Conservation (phyloP, 2,888 invertebrate species). For the Drosophila recens region DNA sequence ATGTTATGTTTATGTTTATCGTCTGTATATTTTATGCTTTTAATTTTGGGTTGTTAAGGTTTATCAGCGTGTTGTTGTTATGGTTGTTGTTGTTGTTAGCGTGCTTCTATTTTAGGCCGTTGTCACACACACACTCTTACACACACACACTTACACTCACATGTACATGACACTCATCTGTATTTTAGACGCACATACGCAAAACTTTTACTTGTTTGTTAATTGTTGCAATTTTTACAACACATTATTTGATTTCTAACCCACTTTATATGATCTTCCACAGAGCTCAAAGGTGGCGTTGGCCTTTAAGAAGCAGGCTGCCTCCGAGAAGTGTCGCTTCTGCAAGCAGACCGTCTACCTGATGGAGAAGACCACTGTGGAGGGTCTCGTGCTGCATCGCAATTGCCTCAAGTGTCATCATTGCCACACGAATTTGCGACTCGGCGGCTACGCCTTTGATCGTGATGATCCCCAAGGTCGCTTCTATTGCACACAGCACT, state of each 20-base stretch:
- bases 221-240: conserved; percentile 5
- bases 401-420: conserved; percentile 97
- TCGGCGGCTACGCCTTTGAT: conserved; percentile 91
- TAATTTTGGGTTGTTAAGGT: conserved; percentile 31
- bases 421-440: conserved; percentile 93
- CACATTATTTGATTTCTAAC: conserved; percentile 12
- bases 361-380: conserved; percentile 95
- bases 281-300: conserved; percentile 88
- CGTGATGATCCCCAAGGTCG: conserved; percentile 89
- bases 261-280: background rate
- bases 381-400: conserved; percentile 95
- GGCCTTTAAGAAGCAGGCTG: conserved; percentile 88
- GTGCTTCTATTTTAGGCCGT: conserved; percentile 58
- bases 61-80: conserved; percentile 30
- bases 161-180: conserved; percentile 49
- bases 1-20: conserved; percentile 24
- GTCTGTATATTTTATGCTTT: conserved; percentile 39
- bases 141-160: no score
- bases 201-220: conserved; percentile 14
- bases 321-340: conserved; percentile 93
- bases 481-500: conserved; percentile 92
- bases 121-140: conserved; percentile 35
- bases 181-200: conserved; percentile 25
- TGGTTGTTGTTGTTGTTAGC: conserved; percentile 54
- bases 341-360: conserved; percentile 97